Base-by-base conservation (phyloP, 53 echinoderm and acorn worm species). In the Patiria pectinifera region DNA sequence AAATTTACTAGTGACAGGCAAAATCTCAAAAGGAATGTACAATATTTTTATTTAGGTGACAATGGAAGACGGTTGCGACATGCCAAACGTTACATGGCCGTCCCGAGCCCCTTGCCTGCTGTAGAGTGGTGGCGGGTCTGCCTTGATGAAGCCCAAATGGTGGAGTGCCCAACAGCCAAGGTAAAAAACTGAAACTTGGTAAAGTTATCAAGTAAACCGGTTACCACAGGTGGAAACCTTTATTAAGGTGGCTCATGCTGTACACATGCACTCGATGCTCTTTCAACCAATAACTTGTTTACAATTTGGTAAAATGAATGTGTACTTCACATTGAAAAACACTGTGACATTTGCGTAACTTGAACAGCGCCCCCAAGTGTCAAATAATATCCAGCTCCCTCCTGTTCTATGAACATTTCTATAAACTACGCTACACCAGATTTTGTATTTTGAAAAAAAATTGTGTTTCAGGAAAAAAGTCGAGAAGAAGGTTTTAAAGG, bases 71-170 rank as follows among this genome's bases (percentile, higher is more conserved):
- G 83, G 10, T 86, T 99, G 53, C 90, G 99, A 9, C 95, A 97
- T 87, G 96, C 96, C 59, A 99, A 99, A 88, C 94, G 99, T 7
- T 99, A 99, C 92, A 97, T 97, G 99, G 94, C 96, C 69, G 87
- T 96, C 46, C 99, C 99, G 22, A 99, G 99, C 82, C 97, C 99
- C 63, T 63, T 99, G 19, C 96, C 99, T 16, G 95, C 92, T n/a
- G 96, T 99, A 12, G 96, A 99, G 48, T 99, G 99, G 99, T 97
- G 97, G 99, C 94, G 99, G 58, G 89, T 99, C 13, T 99, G 99
- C 63, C 86, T 99, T 13, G 97, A 99, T 90, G 99, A 99, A 86
- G 99, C 99, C 8, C 99, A 99, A 90, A 99, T 97, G 99, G 95
- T 99, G 0, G 99, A 99, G 80, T 94, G 94, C 71, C 86, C 97